Conservation (phyloP, 2,113 vertebrate genomes). For the Ibidorhyncha struthersii region DNA sequence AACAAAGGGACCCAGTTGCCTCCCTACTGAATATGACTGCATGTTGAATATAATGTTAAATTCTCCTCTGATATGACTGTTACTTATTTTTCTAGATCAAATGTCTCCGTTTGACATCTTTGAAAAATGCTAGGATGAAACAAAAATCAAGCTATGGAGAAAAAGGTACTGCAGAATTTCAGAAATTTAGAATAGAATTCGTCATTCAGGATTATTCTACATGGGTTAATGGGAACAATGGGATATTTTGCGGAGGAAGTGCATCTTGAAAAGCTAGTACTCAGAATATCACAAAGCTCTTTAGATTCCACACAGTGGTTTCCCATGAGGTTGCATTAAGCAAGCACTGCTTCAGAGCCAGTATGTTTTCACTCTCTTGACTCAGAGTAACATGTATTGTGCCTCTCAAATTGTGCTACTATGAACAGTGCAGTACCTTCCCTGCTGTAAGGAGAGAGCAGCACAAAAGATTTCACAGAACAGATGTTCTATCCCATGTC, state of each 20-base stretch:
- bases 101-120: neutral
- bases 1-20: neutral
- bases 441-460: neutral
- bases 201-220: neutral
- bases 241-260: neutral
- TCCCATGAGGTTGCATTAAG: neutral
- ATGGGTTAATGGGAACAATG: neutral
- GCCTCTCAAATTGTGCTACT: neutral
- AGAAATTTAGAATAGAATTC: neutral
- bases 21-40: neutral
- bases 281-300: neutral
- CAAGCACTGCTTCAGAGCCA: neutral
- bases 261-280: neutral
- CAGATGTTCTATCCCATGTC: neutral
- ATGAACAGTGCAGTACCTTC: neutral
- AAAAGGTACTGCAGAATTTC: neutral
- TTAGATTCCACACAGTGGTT: neutral
- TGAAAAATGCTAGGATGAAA: neutral
- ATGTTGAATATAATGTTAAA: neutral
- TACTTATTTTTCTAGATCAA: slow-evolving; percentile 20
- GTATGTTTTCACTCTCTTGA: neutral
- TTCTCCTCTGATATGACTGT: neutral
- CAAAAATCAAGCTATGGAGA: neutral
- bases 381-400: neutral
- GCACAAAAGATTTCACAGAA: neutral